A percentile compares a stretch with the other conserved stretches of the same genome.
These are phyloP conservation scores for Carassius auratus DNA, from an alignment of 2,113 vertebrate species.

Conservation along the genomic window DNA sequence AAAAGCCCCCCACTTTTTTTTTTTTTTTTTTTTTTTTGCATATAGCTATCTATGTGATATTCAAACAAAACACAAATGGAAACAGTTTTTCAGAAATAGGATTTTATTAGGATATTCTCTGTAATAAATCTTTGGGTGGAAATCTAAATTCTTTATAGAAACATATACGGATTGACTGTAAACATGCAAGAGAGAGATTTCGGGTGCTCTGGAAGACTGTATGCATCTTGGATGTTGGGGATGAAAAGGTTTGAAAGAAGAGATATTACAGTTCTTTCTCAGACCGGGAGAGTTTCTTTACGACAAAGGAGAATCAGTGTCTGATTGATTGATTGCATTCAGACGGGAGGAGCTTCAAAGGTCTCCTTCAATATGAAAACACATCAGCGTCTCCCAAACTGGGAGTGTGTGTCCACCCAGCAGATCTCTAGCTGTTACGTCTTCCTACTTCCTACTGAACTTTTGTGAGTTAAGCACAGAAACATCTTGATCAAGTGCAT, in stretches of 20 bases:
- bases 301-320: constrained; percentile 62
- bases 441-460: background rate
- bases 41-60: no score
- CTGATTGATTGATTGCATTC: constrained; percentile 64
- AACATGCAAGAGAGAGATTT: constrained; percentile 66
- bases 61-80: background rate
- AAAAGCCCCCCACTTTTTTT: no score
- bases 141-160: constrained; percentile 56
- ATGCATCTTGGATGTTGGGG: background rate
- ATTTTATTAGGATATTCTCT: constrained; percentile 71
- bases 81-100: constrained; percentile 50
- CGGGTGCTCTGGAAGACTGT: background rate
- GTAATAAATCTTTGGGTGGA: constrained; percentile 71
- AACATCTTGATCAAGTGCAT: background rate
- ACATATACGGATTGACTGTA: constrained; percentile 63
- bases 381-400: background rate
- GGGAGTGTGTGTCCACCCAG: background rate
- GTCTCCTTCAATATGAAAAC: constrained; percentile 1
- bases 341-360: constrained; percentile 55
- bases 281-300: constrained; percentile 37
- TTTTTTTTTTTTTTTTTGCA: no score
- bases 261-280: constrained; percentile 27
- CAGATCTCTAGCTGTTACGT: background rate
- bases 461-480: background rate
- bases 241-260: background rate